Conservation (phyloP, 2,113 vertebrate genomes). For the Xiphophorus hellerii region DNA sequence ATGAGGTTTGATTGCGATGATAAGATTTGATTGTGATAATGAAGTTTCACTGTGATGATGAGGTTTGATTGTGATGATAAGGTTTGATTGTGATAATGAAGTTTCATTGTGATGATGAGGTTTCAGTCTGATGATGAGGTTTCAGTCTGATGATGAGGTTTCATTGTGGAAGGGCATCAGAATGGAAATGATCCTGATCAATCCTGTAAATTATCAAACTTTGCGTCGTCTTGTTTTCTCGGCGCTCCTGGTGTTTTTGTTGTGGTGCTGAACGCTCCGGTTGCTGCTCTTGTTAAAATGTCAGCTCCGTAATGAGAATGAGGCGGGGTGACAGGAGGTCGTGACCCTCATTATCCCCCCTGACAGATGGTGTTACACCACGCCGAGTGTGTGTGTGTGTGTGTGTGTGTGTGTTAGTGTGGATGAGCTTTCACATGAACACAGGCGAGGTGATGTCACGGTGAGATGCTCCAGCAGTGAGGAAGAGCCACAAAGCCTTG, state of each 20-base stretch:
- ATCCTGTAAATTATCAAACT: too few relatives aligned
- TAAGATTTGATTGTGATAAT: too few relatives aligned
- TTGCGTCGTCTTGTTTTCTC: background rate
- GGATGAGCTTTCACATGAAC: constrained; percentile 24
- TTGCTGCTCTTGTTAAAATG: constrained; percentile 26
- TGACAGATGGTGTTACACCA: constrained; percentile 64
- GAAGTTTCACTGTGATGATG: too few relatives aligned
- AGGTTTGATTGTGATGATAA: too few relatives aligned
- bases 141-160: too few relatives aligned
- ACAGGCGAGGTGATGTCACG: constrained; percentile 1
- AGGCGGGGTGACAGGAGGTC: constrained; percentile 54
- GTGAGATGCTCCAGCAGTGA: background rate
- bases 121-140: too few relatives aligned
- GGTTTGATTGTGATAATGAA: too few relatives aligned
- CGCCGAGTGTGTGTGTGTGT: constrained; percentile 19
- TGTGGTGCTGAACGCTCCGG: background rate
- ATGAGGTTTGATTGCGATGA: too few relatives aligned
- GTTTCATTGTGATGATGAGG: too few relatives aligned
- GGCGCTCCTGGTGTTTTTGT: background rate
- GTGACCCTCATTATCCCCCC: constrained; percentile 70
- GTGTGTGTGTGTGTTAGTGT: constrained; percentile 6
- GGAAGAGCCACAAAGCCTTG: background rate
- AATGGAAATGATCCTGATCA: too few relatives aligned
- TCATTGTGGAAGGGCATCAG: too few relatives aligned
- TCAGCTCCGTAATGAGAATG: constrained; percentile 38